These are phyloP conservation scores for Marisa cornuarietis DNA, from an alignment of 1,140 invertebrate species.

Conservation along the genomic window DNA sequence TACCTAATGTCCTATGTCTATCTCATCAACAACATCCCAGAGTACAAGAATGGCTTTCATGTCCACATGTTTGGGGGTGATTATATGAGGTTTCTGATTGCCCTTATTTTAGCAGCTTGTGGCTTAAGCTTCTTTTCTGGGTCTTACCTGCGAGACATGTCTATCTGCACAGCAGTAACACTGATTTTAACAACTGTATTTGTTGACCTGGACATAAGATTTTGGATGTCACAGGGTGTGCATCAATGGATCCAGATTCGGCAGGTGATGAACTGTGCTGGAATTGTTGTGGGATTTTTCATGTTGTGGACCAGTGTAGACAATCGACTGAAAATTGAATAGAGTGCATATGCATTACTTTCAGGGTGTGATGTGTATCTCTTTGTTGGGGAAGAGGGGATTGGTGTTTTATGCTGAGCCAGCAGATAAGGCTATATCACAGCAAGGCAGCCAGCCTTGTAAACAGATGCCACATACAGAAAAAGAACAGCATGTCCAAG, in stretches of 20 bases:
- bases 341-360: neutral
- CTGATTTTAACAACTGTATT: conserved; percentile 34
- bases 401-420: too few species aligned
- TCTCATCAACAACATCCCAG: conserved; percentile 39
- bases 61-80: conserved; percentile 47
- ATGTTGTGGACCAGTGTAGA: conserved; percentile 32
- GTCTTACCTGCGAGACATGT: conserved; percentile 46
- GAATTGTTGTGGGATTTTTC: conserved; percentile 38
- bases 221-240: conserved; percentile 41
- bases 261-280: conserved; percentile 40
- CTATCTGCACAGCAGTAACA: conserved; percentile 34
- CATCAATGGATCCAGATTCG: conserved; percentile 49
- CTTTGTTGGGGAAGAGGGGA: too few species aligned
- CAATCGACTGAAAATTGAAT: conserved; percentile 40
- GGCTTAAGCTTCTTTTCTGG: conserved; percentile 54
- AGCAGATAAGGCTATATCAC: too few species aligned
- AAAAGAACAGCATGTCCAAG: too few species aligned
- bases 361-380: too few species aligned
- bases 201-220: conserved; percentile 44
- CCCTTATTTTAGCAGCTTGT: conserved; percentile 40
- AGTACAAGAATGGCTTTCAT: conserved; percentile 44
- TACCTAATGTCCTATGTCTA: conserved; percentile 42
- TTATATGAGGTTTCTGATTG: conserved; percentile 44
- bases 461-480: too few species aligned
- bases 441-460: too few species aligned